Percentiles rank a stretch among this genome's conserved stretches.
These are phyloP conservation scores for Acropora tenuis DNA, from an alignment of 64 coral and sea anemone species.

Conservation along the genomic window DNA sequence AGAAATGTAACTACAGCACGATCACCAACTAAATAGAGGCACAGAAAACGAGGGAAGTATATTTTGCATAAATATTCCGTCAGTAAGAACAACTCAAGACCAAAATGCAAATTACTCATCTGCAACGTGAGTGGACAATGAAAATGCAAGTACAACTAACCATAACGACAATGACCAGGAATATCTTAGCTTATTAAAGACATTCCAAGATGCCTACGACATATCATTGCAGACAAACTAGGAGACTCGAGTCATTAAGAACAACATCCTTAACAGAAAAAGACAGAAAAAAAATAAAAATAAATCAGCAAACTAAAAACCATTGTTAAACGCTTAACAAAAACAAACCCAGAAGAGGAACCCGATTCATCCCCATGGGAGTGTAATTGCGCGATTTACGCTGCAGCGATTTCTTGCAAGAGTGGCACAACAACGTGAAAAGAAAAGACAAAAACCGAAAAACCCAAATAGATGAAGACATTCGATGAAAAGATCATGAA, in stretches of 20 bases:
- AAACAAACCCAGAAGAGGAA: not conserved
- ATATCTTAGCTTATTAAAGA: no score
- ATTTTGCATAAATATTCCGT: no score
- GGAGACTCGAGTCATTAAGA: not conserved
- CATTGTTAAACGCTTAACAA: not conserved
- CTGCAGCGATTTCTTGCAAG: conserved; percentile 20
- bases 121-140: no score
- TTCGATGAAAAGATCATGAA: conserved; percentile 20
- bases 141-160: no score
- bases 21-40: no score
- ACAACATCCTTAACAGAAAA: not conserved
- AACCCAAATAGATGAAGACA: not conserved
- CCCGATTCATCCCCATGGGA: not conserved
- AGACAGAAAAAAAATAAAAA: no score
- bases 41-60: no score
- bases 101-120: no score
- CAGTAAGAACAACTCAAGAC: no score
- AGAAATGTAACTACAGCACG: no score
- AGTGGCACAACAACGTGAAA: not conserved
- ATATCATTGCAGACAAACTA: not conserved
- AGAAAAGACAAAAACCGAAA: not conserved
- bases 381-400: conserved; percentile 21
- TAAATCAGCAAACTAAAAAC: not conserved
- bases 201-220: not conserved
- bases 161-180: no score